Conservation (phyloP, 2,797 vertebrate genomes). For the Cryptoblepharus egeriae region DNA sequence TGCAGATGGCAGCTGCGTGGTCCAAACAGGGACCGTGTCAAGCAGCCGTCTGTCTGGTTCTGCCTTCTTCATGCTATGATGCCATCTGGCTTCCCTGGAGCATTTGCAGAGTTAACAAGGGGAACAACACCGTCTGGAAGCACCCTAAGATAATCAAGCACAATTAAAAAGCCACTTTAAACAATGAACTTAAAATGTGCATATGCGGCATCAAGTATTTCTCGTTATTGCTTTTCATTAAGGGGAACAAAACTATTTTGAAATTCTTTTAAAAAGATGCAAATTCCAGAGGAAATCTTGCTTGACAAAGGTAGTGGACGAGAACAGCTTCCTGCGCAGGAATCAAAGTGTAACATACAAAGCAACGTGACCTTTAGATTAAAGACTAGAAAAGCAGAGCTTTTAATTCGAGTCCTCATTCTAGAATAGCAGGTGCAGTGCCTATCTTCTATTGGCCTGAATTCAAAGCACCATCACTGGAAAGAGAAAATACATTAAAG, state of each 20-base stretch:
- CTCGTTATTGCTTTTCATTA: background rate
- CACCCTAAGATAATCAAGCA: background rate
- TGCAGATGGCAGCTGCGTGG: constrained; percentile 7
- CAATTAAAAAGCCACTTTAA: constrained; percentile 5
- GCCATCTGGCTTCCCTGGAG: constrained; percentile 10
- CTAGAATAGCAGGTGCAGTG: background rate
- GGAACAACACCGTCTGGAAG: background rate
- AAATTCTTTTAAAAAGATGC: background rate
- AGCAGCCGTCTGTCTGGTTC: background rate
- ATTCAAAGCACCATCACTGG: no score
- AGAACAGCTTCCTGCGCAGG: background rate
- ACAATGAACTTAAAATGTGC: background rate
- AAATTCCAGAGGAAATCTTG: background rate
- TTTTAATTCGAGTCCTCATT: background rate
- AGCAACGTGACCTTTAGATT: background rate
- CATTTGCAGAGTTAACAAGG: constrained; percentile 9
- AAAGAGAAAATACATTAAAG: no score
- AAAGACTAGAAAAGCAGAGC: background rate
- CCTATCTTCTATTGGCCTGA: no score
- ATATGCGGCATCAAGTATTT: background rate
- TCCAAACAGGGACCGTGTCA: background rate
- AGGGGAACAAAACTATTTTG: background rate
- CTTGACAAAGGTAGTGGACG: background rate
- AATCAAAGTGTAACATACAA: background rate
- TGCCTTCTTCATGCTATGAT: background rate